These are phyloP conservation scores for Palythoa grandiflora DNA, from an alignment of 92 coral and sea anemone species.

Conservation along the genomic window DNA sequence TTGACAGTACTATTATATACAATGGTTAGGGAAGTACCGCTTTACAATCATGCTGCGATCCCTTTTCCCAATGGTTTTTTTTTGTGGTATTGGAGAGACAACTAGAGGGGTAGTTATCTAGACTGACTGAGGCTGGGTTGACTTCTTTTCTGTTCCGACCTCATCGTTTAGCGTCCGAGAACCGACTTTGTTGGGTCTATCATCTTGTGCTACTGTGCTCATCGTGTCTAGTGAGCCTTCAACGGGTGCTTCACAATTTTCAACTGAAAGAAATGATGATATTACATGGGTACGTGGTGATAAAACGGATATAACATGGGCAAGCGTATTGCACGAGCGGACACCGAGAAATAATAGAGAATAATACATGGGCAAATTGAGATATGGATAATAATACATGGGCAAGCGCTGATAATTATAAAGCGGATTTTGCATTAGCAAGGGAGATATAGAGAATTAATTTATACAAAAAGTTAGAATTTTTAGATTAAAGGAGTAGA, in stretches of 20 bases:
- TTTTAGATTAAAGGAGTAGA: no score
- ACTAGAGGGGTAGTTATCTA: background rate
- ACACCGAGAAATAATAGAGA: no score
- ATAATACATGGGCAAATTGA: no score
- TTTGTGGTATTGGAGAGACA: background rate
- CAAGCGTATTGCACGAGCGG: no score
- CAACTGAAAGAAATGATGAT: background rate
- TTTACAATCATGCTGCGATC: background rate
- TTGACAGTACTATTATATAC: background rate
- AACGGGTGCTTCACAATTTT: background rate
- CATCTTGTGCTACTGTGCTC: background rate
- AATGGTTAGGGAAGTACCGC: background rate
- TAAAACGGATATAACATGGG: no score
- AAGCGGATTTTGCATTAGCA: no score
- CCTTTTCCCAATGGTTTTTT: background rate
- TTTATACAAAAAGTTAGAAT: no score
- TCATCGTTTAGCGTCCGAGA: background rate
- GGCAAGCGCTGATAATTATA: no score
- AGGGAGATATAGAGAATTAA: no score
- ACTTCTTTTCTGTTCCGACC: background rate
- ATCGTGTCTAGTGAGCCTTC: constrained; percentile 16
- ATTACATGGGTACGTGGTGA: no score
- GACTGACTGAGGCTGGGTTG: background rate
- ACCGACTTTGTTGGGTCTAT: background rate
- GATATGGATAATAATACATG: no score